Evolutionary conservation across 2,797 vertebrate species (phyloP), one percentile per base, ranked within the genome.

Genomic region (Hafferia zeledoni): DNA sequence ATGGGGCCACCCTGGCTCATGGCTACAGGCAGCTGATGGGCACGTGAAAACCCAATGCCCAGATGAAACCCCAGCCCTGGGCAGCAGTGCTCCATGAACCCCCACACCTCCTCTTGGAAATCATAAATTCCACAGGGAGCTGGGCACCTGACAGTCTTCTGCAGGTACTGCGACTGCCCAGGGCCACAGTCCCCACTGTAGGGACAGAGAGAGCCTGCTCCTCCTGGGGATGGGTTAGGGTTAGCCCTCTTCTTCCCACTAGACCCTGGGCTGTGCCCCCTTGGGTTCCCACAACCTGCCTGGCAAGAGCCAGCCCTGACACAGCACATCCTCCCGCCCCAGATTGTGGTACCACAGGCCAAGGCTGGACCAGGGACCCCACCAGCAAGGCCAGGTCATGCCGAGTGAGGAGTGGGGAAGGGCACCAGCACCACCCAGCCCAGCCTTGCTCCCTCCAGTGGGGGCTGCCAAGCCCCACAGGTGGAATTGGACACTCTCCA

Each of bases 241-340:
- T 31, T 30, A 18, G 50, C 65, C 67, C 31, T n/a, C 22, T 78
- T 35, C 27, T 18, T 71, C 75, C 10, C 35, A 13, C 31, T 17
- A 31, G 57, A 10, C 8, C 20, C 1, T 0, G 47, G 39, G 47
- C 33, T 68, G 46, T 13, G 47, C 28, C 24, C 23, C 39, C 24
- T 9, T 33, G 41, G 47, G 8, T 16, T 61, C 47, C 56, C 10
- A 3, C 2, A 9, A 39, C 30, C 19, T 69, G 6, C 50, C 35
- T 8, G 5, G 31, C 22, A 30, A 12, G 68, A 64, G 63, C 23
- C 59, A 82, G 56, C 30, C 50, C 41, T 10, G 13, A 24, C 35
- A 13, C 1, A 2, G 70, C 6, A 4, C 0, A 0, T 55, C 6
- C 6, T 74, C 39, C 65, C 1, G 1, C 28, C 35, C 1, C 27